These are phyloP conservation scores for Octonoba sinensis DNA, from an alignment of 2,888 invertebrate genomes.

Conservation along the genomic window DNA sequence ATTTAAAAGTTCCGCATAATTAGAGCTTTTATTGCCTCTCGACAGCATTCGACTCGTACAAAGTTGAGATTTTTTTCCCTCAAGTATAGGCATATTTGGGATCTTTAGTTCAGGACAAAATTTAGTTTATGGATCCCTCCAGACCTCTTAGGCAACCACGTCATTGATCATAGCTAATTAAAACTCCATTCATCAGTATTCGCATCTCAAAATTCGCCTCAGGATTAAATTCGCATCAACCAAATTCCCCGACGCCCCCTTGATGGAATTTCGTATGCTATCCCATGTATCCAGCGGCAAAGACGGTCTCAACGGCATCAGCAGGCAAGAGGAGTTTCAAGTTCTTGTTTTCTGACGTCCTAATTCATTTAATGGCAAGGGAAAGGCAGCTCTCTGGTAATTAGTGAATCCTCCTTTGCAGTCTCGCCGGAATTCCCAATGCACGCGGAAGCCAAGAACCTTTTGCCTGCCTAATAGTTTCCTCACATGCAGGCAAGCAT, in stretches of 20 bases:
- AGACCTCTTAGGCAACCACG: conserved; percentile 46
- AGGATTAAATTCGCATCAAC: conserved; percentile 60
- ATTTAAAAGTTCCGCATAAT: no score
- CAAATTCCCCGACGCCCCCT: conserved; percentile 9
- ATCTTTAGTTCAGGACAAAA: conserved; percentile 13
- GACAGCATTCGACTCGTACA: no score
- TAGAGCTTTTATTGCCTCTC: no score
- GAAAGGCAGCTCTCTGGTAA: conserved; percentile 56
- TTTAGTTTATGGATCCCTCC: conserved; percentile 52
- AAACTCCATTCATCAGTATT: conserved; percentile 60
- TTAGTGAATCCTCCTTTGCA: conserved; percentile 41
- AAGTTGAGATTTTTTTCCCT: no score
- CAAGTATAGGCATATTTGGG: no score
- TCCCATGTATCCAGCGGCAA: background rate
- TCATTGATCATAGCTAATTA: conserved; percentile 59
- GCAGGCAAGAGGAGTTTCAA: conserved; percentile 48
- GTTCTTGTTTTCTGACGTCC: conserved; percentile 60
- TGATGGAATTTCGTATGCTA: conserved; percentile 55
- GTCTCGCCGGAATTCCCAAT: conserved; percentile 40
- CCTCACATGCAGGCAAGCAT: conserved; percentile 20
- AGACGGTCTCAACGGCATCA: conserved; percentile 30
- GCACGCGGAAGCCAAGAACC: conserved; percentile 16
- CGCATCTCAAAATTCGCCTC: conserved; percentile 4
- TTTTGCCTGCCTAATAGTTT: conserved; percentile 37
- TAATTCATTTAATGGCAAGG: conserved; percentile 64